These are phyloP conservation scores for Phengaris arion DNA, from an alignment of 2,888 invertebrate genomes.

Conservation along the genomic window DNA sequence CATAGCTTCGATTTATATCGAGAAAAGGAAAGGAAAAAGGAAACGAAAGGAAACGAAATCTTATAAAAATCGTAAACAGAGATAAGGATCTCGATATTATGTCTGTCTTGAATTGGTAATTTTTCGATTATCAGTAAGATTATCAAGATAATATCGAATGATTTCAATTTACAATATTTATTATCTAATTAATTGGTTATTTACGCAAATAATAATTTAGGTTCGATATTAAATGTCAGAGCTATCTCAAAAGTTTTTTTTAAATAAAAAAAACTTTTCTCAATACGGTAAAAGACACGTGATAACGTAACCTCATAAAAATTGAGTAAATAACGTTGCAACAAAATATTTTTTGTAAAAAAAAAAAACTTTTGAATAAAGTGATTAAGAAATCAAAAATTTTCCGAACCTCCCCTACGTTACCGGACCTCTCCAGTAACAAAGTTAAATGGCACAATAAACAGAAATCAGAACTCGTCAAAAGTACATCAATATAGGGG, in stretches of 20 bases:
- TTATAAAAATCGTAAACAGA: not conserved
- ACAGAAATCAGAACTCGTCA: constrained; percentile 73
- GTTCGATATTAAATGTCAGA: constrained; percentile 15
- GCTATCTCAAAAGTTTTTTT: not conserved
- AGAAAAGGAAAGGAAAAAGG: too few species aligned
- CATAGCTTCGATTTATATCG: not conserved
- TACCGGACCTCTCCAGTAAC: constrained; percentile 50
- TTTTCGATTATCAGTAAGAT: not conserved
- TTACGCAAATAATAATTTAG: not conserved
- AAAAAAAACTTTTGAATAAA: not conserved
- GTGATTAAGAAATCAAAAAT: constrained; percentile 33
- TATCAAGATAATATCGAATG: not conserved
- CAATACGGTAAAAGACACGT: not conserved
- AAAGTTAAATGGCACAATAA: constrained; percentile 68
- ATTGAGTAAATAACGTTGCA: not conserved
- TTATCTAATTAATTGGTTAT: constrained; percentile 5
- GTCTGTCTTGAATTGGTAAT: not conserved
- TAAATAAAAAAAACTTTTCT: not conserved
- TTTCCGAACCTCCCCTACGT: constrained; percentile 45
- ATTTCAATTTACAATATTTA: not conserved
- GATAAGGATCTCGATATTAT: not conserved
- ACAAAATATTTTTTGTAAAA: not conserved
- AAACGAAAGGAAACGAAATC: not conserved
- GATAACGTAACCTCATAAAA: not conserved
- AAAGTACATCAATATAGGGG: constrained; percentile 72